Evolutionary conservation across 1,140 invertebrate genomes (phyloP), one percentile per base, ranked within the genome.

Genomic region (Listronotus bonariensis): DNA sequence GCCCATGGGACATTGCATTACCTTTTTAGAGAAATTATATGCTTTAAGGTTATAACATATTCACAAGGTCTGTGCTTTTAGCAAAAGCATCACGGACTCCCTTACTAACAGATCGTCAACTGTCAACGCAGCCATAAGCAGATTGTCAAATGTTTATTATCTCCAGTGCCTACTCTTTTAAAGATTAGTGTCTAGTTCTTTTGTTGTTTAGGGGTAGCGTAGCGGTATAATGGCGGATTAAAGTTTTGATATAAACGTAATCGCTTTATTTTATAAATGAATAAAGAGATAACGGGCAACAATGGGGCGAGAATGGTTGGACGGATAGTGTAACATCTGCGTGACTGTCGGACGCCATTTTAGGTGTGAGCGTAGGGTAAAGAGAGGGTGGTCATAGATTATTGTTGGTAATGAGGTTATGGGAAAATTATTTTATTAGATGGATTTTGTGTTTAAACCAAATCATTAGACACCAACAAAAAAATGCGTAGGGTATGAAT

Each of bases 221-320:
- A 52, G 40, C 43, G 49, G 40, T 32, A 57, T 57, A 65, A 65
- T 65, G 62, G 62, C 62, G 62, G 62, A 65, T 65, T 65, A 65
- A 57, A 57, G 38, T 64, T 55, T 48, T 40, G 55, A 49, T 40
- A 20, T 55, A 48, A 36, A 56, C 54, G 20, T 65, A 65, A 65
- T 65, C 62, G 55, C 54, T 65, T 65, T 65, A 65, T 65, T 65
- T 65, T 52, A 65, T 45, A 62, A 55, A 55, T 42, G 53, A 55
- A 55, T 55, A 20, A 55, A 55, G 53, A 55, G 53, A 55, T 53
- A 53, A 31, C 31, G 32, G 40, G 53, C 32, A 41, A 42, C 40
- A 42, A 55, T 55, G 36, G 53, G 53, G 53, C n/a, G 36, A 38
- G 17, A 31, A 55, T 32, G 26, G 46, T 49, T n/a, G n/a, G 42